phyloP scores from a whole-genome alignment of 2,888 invertebrate genomes.

The Merodon equestris region DNA sequence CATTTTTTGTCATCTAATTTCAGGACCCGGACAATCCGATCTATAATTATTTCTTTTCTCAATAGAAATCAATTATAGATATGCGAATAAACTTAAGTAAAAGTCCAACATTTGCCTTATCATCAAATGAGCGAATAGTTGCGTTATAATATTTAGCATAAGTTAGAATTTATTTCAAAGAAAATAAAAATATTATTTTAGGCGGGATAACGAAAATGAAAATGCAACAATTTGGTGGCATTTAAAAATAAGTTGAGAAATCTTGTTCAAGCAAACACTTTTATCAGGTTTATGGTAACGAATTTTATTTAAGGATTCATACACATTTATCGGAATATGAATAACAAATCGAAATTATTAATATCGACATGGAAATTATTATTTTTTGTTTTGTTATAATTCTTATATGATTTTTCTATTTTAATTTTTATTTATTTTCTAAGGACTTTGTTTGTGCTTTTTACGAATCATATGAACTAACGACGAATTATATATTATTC shows the following conservation, averaged over 20 bases:
- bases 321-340: slow-evolving; percentile 15
- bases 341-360: slow-evolving; percentile 50
- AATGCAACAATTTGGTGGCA: slow-evolving; percentile 39
- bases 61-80: slow-evolving; percentile 79
- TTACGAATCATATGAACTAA: slow-evolving; percentile 57
- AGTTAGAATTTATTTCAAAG: slow-evolving; percentile 3
- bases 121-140: not conserved
- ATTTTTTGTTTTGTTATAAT: slow-evolving; percentile 24
- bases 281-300: slow-evolving; percentile 64
- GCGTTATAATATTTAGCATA: not conserved
- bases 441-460: slow-evolving; percentile 33
- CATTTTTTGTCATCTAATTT: slow-evolving; percentile 72
- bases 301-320: slow-evolving; percentile 47
- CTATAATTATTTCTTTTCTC: slow-evolving; percentile 80
- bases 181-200: no score
- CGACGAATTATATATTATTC: slow-evolving; percentile 36
- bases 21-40: slow-evolving; percentile 83
- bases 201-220: slow-evolving; percentile 16
- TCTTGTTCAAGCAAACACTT: slow-evolving; percentile 30
- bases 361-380: slow-evolving; percentile 55
- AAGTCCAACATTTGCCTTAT: slow-evolving; percentile 53
- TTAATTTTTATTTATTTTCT: slow-evolving; percentile 13
- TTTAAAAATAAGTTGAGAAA: slow-evolving; percentile 39
- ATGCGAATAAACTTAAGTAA: slow-evolving; percentile 13
- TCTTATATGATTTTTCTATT: slow-evolving; percentile 28